phyloP scores from a whole-genome alignment of 2,113 vertebrate genomes.

The Lepus europaeus region DNA sequence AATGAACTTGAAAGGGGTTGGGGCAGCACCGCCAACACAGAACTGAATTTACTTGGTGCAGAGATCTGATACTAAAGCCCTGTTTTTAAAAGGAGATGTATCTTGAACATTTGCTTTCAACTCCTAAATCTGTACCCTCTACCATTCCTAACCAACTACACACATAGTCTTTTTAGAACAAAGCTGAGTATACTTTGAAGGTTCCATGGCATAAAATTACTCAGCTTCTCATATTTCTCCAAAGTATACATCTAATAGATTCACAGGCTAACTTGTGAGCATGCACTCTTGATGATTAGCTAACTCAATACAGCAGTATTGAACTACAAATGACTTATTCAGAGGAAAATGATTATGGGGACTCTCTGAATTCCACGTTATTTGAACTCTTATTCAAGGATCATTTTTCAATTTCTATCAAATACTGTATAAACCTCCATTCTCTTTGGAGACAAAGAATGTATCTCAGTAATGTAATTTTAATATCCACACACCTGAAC shows the following conservation, averaged over 20 bases:
- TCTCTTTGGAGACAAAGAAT: conserved; percentile 74
- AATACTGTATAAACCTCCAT: conserved; percentile 69
- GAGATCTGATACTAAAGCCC: conserved; percentile 8
- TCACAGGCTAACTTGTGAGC: conserved; percentile 54
- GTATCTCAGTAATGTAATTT: conserved; percentile 76
- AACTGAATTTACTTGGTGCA: conserved; percentile 30
- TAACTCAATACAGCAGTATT: conserved; percentile 57
- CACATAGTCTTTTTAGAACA: conserved; percentile 52
- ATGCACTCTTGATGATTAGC: conserved; percentile 55
- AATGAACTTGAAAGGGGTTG: not conserved
- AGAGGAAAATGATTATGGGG: conserved; percentile 65
- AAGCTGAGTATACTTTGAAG: conserved; percentile 51
- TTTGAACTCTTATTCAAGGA: conserved; percentile 68
- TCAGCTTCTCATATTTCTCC: conserved; percentile 70
- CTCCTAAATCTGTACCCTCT: conserved; percentile 4
- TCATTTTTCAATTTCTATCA: conserved; percentile 76
- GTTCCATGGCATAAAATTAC: conserved; percentile 59
- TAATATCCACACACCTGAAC: conserved; percentile 78
- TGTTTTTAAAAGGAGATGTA: conserved; percentile 21
- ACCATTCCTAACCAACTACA: conserved; percentile 47
- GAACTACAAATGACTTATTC: conserved; percentile 74
- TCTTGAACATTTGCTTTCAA: conserved; percentile 29
- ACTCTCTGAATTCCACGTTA: conserved; percentile 73
- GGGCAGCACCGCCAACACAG: not conserved
- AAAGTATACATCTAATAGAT: conserved; percentile 59